Percentiles rank a stretch among this genome's conserved stretches.
These are phyloP conservation scores for Pantherophis vulpinus DNA, from an alignment of 2,797 vertebrate genomes.

Conservation along the genomic window DNA sequence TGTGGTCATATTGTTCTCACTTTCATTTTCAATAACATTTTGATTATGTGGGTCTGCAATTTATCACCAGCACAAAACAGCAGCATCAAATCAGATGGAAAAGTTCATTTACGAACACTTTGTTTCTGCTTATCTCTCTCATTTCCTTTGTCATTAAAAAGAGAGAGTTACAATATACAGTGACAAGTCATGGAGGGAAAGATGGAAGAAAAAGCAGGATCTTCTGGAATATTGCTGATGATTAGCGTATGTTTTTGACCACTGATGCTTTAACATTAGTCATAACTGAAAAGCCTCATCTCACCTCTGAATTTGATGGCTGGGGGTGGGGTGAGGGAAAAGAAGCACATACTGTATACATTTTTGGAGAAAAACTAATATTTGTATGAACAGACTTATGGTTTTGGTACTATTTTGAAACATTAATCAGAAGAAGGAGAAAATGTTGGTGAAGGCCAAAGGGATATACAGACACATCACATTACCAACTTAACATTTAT, in stretches of 20 bases:
- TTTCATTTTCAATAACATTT: slow-evolving; percentile 26
- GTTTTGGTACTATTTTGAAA: neutral
- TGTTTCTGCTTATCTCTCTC: neutral
- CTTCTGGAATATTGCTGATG: neutral
- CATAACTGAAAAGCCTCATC: neutral
- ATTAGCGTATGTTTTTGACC: neutral
- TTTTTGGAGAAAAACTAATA: neutral
- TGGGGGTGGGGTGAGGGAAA: neutral
- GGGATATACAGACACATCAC: neutral
- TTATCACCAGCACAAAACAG: neutral
- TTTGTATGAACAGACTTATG: neutral
- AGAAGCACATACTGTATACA: neutral
- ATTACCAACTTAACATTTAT: neutral
- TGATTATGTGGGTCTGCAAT: slow-evolving; percentile 22
- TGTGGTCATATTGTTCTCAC: slow-evolving; percentile 27
- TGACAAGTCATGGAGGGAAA: neutral
- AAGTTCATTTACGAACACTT: slow-evolving; percentile 1
- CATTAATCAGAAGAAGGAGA: neutral
- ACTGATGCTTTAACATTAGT: neutral
- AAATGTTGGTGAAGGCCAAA: neutral
- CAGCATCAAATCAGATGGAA: neutral
- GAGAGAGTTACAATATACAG: neutral
- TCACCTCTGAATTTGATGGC: neutral
- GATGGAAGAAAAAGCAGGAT: neutral
- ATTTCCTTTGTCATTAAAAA: neutral